Evolutionary conservation across 2,113 vertebrate genomes (phyloP).

Genomic region (Marmota monax): DNA sequence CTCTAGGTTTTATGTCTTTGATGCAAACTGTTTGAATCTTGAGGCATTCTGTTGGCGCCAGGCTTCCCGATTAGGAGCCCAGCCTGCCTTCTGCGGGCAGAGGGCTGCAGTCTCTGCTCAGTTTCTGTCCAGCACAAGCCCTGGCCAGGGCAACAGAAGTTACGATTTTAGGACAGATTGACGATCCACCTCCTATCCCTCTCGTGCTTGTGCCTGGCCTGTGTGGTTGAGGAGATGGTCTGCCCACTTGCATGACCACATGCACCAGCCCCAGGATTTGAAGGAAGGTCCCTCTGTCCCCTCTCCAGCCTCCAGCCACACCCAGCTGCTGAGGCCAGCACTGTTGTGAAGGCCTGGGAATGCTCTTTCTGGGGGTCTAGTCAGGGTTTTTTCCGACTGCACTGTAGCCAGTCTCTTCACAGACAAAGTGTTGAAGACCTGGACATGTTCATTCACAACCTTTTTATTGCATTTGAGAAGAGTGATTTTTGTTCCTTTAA

Average conservation of each 20-base stretch:
- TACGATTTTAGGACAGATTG: no score
- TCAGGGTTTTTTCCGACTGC: no score
- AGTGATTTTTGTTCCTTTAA: not conserved
- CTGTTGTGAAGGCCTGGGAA: not conserved
- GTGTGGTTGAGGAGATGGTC: not conserved
- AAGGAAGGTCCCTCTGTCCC: not conserved
- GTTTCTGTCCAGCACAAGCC: no score
- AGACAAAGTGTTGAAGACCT: not conserved
- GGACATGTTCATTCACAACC: not conserved
- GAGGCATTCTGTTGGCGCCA: fast-evolving
- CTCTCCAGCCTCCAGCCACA: not conserved
- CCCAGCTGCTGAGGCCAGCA: not conserved
- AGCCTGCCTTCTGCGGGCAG: not conserved
- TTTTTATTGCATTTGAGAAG: not conserved
- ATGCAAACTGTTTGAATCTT: no score
- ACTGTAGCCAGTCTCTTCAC: not conserved
- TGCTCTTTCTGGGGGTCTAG: not conserved
- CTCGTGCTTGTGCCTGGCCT: not conserved
- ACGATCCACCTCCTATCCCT: not conserved
- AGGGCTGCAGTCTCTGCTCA: not conserved
- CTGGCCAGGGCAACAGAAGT: no score
- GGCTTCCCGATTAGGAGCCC: no score
- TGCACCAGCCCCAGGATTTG: not conserved
- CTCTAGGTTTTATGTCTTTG: not conserved
- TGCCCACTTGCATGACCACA: no score